phyloP scores from a whole-genome alignment of 2,797 vertebrate species.

The Danionella dracula region DNA sequence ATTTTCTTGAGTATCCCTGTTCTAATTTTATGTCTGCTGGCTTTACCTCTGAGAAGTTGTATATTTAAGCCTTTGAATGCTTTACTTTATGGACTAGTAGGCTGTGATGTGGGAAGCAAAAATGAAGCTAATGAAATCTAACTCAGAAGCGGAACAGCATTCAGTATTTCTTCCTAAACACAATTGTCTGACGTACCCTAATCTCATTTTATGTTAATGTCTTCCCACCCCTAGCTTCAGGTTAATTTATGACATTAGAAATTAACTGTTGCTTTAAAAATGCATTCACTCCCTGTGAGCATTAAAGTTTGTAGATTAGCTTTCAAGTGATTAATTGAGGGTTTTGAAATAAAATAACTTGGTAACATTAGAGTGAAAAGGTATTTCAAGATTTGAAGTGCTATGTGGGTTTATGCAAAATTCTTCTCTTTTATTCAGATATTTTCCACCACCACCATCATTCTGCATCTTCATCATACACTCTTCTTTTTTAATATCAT shows the following conservation, averaged over 20 bases:
- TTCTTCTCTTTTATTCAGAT: no score
- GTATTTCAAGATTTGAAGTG: no score
- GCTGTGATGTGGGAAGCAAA: conserved; percentile 8
- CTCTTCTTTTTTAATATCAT: no score
- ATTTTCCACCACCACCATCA: no score
- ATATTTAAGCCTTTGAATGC: conserved; percentile 17
- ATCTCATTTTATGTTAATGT: conserved; percentile 31
- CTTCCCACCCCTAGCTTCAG: conserved; percentile 35
- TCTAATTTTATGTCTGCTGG: conserved; percentile 44
- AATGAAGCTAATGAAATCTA: conserved; percentile 47
- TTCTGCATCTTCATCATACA: no score
- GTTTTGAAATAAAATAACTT: conserved; percentile 36
- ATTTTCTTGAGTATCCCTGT: conserved; percentile 13
- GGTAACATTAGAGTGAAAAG: conserved; percentile 41
- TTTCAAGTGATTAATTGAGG: conserved; percentile 44
- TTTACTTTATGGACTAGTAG: conserved; percentile 19
- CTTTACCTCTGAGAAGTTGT: conserved; percentile 25
- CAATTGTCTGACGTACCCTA: conserved; percentile 47
- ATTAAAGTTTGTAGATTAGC: conserved; percentile 40
- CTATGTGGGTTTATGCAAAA: no score
- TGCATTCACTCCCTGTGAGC: conserved; percentile 36
- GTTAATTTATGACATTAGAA: conserved; percentile 19
- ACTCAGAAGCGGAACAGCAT: conserved; percentile 45
- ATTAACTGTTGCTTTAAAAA: conserved; percentile 28
- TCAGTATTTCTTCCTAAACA: conserved; percentile 46